Percentiles rank a stretch among this genome's conserved stretches.
These are phyloP conservation scores for Argyresthia goedartella DNA, from an alignment of 2,888 invertebrate species.

Conservation along the genomic window DNA sequence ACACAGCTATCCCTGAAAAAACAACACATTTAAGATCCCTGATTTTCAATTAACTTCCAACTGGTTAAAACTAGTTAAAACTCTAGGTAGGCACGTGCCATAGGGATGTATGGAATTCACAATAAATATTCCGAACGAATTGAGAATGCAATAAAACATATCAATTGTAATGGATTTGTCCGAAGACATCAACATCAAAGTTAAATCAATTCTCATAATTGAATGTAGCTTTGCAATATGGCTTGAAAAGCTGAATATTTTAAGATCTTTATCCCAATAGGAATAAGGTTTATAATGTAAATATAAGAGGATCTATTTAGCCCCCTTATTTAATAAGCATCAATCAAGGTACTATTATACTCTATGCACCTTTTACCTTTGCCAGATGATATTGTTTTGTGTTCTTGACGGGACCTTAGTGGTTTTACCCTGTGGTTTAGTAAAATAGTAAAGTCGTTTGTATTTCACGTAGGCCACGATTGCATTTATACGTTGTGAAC, in stretches of 20 bases:
- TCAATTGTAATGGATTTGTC: not conserved
- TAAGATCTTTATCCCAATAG: not conserved
- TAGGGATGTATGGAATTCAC: no score
- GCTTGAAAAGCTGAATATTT: not conserved
- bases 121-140: no score
- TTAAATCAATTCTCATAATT: not conserved
- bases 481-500: no score
- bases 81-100: no score
- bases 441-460: not conserved
- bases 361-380: conserved; percentile 2
- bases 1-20: no score
- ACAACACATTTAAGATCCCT: no score
- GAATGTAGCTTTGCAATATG: not conserved
- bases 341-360: not conserved
- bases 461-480: no score
- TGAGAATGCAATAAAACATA: not conserved
- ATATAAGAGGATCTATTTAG: not conserved
- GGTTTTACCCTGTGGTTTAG: not conserved
- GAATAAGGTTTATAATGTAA: not conserved
- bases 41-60: no score
- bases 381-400: not conserved
- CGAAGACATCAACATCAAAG: not conserved
- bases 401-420: not conserved
- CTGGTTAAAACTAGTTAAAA: no score
- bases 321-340: conserved; percentile 1